Percentiles rank a stretch among this genome's conserved stretches.
Evolutionary conservation across 92 coral and sea anemone genomes (phyloP).

Genomic region (Phenganax subtilis): DNA sequence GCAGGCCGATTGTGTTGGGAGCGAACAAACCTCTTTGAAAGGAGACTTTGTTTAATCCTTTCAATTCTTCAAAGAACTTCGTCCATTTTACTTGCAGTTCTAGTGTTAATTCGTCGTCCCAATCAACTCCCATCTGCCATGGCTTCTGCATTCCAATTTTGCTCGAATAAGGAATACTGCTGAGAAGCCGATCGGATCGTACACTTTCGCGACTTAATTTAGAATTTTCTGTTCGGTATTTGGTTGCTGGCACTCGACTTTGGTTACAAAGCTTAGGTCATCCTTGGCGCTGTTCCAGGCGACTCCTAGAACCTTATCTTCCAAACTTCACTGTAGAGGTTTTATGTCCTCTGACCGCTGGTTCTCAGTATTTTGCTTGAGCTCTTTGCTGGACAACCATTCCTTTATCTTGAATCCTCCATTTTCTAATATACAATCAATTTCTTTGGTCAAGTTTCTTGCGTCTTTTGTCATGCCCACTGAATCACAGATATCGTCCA

Average conservation of each 20-base stretch:
- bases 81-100: constrained; percentile 32
- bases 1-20: constrained; percentile 28
- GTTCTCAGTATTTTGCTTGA: neutral
- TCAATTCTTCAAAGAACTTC: constrained; percentile 46
- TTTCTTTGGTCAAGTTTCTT: constrained; percentile 28
- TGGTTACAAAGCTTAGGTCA: neutral
- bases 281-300: constrained; percentile 6
- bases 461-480: constrained; percentile 42
- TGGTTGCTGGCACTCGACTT: neutral
- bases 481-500: constrained; percentile 61
- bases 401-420: constrained; percentile 58
- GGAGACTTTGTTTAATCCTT: constrained; percentile 26
- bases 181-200: neutral
- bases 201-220: constrained; percentile 1
- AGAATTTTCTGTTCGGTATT: constrained; percentile 12
- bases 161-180: constrained; percentile 7
- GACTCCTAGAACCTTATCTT: neutral
- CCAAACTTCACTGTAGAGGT: neutral
- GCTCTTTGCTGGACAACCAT: constrained; percentile 41
- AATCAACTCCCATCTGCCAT: constrained; percentile 33
- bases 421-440: constrained; percentile 43
- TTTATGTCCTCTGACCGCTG: neutral
- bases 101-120: constrained; percentile 32
- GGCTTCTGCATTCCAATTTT: constrained; percentile 34
- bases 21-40: constrained; percentile 48